These are phyloP conservation scores for Bombus soroeensis DNA, from an alignment of 1,140 invertebrate species.

Conservation along the genomic window DNA sequence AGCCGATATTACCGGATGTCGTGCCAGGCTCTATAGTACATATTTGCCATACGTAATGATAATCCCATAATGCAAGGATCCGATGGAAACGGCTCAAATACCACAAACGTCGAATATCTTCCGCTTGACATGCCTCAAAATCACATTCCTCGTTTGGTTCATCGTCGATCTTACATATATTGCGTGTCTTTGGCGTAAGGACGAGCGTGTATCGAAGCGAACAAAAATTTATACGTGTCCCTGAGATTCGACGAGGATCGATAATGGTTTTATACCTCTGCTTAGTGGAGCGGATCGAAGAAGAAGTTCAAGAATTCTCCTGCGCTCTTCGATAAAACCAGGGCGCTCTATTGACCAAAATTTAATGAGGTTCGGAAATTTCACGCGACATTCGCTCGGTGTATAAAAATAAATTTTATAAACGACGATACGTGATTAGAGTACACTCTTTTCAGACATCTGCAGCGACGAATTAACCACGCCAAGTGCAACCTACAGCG, in stretches of 20 bases:
- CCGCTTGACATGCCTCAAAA: constrained; percentile 41
- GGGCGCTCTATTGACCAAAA: neutral
- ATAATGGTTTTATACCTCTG: neutral
- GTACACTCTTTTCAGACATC: neutral
- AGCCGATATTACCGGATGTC: constrained; percentile 58
- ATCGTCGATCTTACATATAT: neutral
- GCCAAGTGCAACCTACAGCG: neutral
- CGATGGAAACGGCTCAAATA: constrained; percentile 27
- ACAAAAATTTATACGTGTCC: constrained; percentile 11
- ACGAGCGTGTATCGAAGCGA: neutral
- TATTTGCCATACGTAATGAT: constrained; percentile 64
- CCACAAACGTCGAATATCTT: constrained; percentile 55
- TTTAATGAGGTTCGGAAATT: neutral
- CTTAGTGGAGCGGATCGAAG: neutral
- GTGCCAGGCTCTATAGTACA: constrained; percentile 41
- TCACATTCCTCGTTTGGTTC: constrained; percentile 52
- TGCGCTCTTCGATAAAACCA: no score
- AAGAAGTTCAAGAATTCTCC: neutral
- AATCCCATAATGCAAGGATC: constrained; percentile 65
- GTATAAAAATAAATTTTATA: neutral
- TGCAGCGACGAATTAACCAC: neutral
- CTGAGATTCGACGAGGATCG: neutral
- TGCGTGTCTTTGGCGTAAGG: neutral
- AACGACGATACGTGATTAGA: neutral
- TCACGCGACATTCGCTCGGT: neutral